Base-by-base conservation (phyloP, 1,140 invertebrate genomes). In the Pemphigus obesinymphae region DNA sequence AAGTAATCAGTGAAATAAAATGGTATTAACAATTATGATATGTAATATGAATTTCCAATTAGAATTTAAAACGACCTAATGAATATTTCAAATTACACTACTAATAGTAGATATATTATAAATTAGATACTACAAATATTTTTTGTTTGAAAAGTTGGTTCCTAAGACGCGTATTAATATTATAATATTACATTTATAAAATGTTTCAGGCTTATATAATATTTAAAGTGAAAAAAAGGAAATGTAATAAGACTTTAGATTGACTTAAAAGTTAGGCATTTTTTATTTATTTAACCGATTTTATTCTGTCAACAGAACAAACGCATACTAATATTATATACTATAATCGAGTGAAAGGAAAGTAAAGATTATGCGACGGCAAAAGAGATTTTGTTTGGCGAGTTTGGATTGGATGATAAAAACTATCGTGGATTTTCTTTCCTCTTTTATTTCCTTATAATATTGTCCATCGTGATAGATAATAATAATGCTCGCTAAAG, bases 341-440 rank as follows among this genome's bases (percentile, higher is more conserved):
- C n/a, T n/a, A n/a, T 23, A 6, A 43, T 40, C 0, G 1, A 68
- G 66, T 5, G 26, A 23, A 17, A 73, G 50, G 8, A 26, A 73
- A 6, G 29, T 29, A 50, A 73, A 73, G 70, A 73, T 50, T 73
- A 73, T 40, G 66, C 66, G 66, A n/a, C 37, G 70, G 70, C 43
- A 73, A 73, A 73, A 45, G 7, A 50, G 70, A 73, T 73, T 73
- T 73, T 15, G 13, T 50, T 73, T 73, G 70, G 20, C 1, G 70
- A 50, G 1, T 50, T 73, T 34, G 50, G 70, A 73, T 73, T 48
- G 26, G 70, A 73, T 48, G n/a, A 73, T 34, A 29, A 34, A 50
- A 73, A 73, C 17, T 29, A 31, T 50, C 31, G 23, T 26, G 66
- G 11, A 43, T 68, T 68, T 68, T 40, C 4, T 13, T n/a, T 23